Conservation (phyloP, 1,140 invertebrate species). For the Apolygus lucorum region DNA sequence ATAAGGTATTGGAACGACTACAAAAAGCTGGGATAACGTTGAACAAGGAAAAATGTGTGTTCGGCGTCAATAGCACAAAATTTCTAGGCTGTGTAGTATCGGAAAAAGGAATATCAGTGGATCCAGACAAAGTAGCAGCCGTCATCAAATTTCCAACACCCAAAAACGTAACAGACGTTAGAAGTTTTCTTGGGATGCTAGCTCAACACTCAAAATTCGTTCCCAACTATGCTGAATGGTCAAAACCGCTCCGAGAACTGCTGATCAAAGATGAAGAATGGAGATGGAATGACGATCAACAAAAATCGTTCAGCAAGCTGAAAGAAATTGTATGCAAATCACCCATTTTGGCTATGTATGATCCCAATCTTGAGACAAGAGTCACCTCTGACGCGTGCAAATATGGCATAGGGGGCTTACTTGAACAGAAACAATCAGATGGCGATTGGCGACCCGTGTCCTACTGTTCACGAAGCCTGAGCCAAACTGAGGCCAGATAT, state of each 20-base stretch:
- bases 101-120: conserved; percentile 34
- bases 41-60: conserved; percentile 34
- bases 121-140: conserved; percentile 36
- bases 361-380: conserved; percentile 33
- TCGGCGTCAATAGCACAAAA: conserved; percentile 30
- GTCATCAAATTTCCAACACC: conserved; percentile 37
- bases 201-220: conserved; percentile 39
- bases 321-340: conserved; percentile 34
- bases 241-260: conserved; percentile 36
- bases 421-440: conserved; percentile 30
- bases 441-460: conserved; percentile 32
- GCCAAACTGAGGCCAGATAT: conserved; percentile 39
- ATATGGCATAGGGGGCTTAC: conserved; percentile 39
- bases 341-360: conserved; percentile 37
- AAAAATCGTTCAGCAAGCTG: conserved; percentile 30
- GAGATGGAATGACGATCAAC: conserved; percentile 36
- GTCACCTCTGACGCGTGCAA: conserved; percentile 39
- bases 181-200: conserved; percentile 41
- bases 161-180: conserved; percentile 36
- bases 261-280: conserved; percentile 35
- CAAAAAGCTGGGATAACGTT: conserved; percentile 32
- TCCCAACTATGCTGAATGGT: too few relatives aligned
- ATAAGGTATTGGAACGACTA: conserved; percentile 30
- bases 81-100: conserved; percentile 39
- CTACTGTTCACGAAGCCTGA: too few relatives aligned